Conservation (phyloP, 2,888 invertebrate genomes). For the Tuberolachnus salignus region DNA sequence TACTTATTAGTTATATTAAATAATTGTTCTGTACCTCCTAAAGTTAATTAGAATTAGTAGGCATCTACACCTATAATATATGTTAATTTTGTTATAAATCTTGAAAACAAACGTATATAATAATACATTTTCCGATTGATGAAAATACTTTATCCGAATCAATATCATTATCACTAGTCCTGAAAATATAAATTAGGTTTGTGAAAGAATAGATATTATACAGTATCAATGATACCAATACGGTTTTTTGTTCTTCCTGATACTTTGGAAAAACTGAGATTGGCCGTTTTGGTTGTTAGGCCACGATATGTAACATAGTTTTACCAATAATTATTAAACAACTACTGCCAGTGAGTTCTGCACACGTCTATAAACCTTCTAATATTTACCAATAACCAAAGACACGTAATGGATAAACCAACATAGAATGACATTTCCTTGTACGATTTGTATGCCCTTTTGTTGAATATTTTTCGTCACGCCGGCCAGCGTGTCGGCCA, state of each 20-base stretch:
- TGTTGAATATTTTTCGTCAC: constrained; percentile 22
- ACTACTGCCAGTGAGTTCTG: too few relatives aligned
- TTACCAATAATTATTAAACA: neutral
- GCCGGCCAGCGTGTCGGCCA: neutral
- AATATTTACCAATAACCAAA: constrained; percentile 19
- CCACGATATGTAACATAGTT: neutral
- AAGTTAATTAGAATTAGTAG: neutral
- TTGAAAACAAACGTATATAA: too few relatives aligned
- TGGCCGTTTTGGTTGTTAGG: too few relatives aligned
- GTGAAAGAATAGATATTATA: too few relatives aligned
- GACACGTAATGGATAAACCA: constrained; percentile 21
- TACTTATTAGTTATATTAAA: neutral
- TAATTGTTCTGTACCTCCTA: neutral
- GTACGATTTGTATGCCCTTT: neutral
- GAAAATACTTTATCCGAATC: neutral
- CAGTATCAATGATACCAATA: too few relatives aligned
- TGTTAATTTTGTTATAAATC: too few relatives aligned
- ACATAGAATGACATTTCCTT: constrained; percentile 1
- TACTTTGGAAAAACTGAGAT: too few relatives aligned
- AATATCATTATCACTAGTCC: neutral
- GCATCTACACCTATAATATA: too few relatives aligned
- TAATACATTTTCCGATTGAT: too few relatives aligned
- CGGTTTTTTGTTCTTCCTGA: too few relatives aligned
- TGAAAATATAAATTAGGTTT: too few relatives aligned
- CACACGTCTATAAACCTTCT: neutral